These are phyloP conservation scores for Andricus quercusramuli DNA, from an alignment of 2,888 invertebrate species.

Conservation along the genomic window DNA sequence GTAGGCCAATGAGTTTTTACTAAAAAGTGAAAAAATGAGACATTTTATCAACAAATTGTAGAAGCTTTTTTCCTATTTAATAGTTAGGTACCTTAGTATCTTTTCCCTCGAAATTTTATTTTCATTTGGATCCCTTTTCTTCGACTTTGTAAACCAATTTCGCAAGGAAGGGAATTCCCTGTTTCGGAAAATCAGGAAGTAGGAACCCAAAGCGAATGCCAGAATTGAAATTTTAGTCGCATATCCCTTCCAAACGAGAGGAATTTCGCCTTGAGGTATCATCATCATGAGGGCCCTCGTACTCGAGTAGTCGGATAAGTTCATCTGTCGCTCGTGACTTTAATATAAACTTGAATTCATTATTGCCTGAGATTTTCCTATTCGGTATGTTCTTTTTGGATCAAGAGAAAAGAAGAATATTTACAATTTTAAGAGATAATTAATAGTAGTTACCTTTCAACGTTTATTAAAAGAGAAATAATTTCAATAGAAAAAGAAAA, in stretches of 20 bases:
- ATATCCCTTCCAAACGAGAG: slow-evolving; percentile 50
- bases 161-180: slow-evolving; percentile 12
- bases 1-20: slow-evolving; percentile 44
- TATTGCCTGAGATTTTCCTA: neutral
- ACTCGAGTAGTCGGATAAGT: slow-evolving; percentile 13
- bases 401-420: neutral
- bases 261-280: slow-evolving; percentile 28
- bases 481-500: neutral
- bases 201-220: slow-evolving; percentile 53
- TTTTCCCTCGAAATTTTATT: neutral
- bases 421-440: neutral
- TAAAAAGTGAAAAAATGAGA: neutral
- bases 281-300: slow-evolving; percentile 39
- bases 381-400: neutral
- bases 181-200: slow-evolving; percentile 44
- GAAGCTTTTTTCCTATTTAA: neutral
- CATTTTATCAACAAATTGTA: neutral
- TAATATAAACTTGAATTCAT: neutral
- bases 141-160: neutral
- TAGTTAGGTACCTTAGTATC: neutral
- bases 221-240: slow-evolving; percentile 47
- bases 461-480: neutral
- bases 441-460: neutral
- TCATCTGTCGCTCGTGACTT: slow-evolving; percentile 24
- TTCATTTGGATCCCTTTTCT: neutral